phyloP scores from a whole-genome alignment of 1,140 invertebrate species.

The Uloborus diversus region DNA sequence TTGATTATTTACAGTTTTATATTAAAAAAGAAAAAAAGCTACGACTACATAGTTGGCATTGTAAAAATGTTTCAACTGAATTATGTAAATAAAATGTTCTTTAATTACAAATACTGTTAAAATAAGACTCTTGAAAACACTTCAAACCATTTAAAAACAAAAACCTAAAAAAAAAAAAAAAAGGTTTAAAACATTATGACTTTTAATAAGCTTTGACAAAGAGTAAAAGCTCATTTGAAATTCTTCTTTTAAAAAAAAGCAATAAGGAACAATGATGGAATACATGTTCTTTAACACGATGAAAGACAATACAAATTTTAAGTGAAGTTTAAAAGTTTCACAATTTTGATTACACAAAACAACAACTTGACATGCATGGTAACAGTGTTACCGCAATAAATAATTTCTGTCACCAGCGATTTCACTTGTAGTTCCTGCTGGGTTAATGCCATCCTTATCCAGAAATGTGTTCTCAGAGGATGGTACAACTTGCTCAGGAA shows the following conservation, averaged over 20 bases:
- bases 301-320: neutral
- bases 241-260: neutral
- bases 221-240: neutral
- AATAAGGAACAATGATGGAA: neutral
- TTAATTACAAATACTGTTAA: no score
- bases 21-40: no score
- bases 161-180: no score
- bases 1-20: no score
- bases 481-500: neutral
- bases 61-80: no score
- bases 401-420: constrained; percentile 14
- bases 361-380: neutral
- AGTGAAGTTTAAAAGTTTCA: neutral
- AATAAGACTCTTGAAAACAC: no score
- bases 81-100: no score
- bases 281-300: neutral
- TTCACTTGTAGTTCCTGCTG: neutral
- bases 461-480: neutral
- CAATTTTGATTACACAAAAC: neutral
- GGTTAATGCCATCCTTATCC: neutral
- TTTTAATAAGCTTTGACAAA: no score
- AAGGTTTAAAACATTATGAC: no score
- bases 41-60: no score
- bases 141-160: no score
- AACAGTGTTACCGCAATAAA: neutral